These are phyloP conservation scores for Parotocinclus haroldoi DNA, from an alignment of 2,797 vertebrate species.

Conservation along the genomic window DNA sequence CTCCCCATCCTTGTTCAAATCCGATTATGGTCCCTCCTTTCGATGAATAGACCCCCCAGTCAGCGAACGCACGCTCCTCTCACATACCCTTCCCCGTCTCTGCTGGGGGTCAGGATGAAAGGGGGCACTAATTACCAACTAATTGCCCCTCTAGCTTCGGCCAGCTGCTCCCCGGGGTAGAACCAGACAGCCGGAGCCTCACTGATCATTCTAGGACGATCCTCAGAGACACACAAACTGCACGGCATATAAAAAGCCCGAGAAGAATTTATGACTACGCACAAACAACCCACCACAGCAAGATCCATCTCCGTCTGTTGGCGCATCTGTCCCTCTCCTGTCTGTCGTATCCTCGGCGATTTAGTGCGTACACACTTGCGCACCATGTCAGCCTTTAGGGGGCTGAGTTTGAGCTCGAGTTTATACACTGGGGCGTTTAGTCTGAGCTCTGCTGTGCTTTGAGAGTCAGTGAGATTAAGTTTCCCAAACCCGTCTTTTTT, in stretches of 20 bases:
- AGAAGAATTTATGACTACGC: constrained; percentile 13
- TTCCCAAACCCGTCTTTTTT: too few relatives aligned
- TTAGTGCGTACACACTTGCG: too few relatives aligned
- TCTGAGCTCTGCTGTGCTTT: too few relatives aligned
- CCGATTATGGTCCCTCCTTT: constrained; percentile 64
- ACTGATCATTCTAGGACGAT: constrained; percentile 55
- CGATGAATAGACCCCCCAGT: constrained; percentile 20
- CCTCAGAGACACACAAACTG: constrained; percentile 11
- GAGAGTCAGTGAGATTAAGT: too few relatives aligned
- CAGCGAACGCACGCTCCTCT: constrained; percentile 33
- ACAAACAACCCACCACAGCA: background rate
- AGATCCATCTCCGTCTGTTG: background rate
- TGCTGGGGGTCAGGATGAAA: constrained; percentile 57
- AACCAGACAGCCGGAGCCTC: constrained; percentile 50
- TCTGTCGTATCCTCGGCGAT: background rate
- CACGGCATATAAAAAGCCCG: constrained; percentile 12
- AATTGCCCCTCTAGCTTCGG: constrained; percentile 67
- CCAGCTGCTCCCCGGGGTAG: constrained; percentile 66
- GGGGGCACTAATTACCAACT: constrained; percentile 67
- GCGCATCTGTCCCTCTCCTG: background rate
- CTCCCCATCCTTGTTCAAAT: constrained; percentile 64
- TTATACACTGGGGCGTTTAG: too few relatives aligned
- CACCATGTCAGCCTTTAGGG: too few relatives aligned
- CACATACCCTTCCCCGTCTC: constrained; percentile 41
- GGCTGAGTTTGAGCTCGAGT: too few relatives aligned